Evolutionary conservation across 2,888 invertebrate species (phyloP).

Genomic region (Norana najaformis): DNA sequence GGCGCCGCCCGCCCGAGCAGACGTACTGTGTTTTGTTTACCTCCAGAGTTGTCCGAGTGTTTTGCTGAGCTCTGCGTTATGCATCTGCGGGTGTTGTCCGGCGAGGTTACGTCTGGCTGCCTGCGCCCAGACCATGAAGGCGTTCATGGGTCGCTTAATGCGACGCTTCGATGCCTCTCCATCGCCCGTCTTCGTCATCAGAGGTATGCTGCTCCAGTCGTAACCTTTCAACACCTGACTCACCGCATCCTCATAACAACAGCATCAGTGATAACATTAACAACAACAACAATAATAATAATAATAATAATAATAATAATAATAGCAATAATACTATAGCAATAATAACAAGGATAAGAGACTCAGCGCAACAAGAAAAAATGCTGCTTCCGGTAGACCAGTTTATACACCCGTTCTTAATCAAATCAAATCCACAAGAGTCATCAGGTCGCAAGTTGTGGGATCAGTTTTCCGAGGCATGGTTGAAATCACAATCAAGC

Average conservation of each 20-base stretch:
- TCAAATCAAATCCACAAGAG: too few species aligned
- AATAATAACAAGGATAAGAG: too few species aligned
- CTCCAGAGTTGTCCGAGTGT: conserved; percentile 92
- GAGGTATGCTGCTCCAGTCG: conserved; percentile 87
- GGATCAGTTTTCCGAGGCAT: too few species aligned
- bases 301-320: too few species aligned
- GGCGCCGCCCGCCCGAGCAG: too few species aligned
- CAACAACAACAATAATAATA: background rate
- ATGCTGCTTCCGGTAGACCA: too few species aligned
- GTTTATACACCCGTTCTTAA: too few species aligned
- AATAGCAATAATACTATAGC: too few species aligned
- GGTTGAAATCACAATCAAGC: too few species aligned
- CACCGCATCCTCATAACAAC: conserved; percentile 74
- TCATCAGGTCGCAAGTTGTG: too few species aligned
- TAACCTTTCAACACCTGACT: conserved; percentile 87
- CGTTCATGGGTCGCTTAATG: conserved; percentile 96
- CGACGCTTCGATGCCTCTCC: conserved; percentile 71
- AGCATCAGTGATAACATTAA: background rate
- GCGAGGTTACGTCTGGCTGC: conserved; percentile 87
- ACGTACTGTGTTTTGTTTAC: too few species aligned
- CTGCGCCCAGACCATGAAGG: conserved; percentile 98
- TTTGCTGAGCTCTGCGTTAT: conserved; percentile 94
- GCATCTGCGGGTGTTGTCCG: conserved; percentile 88
- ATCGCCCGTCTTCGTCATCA: conserved; percentile 68
- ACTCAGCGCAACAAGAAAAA: too few species aligned